Evolutionary conservation across 2,888 invertebrate genomes (phyloP).

Genomic region (Cataglyphis altisquamis): DNA sequence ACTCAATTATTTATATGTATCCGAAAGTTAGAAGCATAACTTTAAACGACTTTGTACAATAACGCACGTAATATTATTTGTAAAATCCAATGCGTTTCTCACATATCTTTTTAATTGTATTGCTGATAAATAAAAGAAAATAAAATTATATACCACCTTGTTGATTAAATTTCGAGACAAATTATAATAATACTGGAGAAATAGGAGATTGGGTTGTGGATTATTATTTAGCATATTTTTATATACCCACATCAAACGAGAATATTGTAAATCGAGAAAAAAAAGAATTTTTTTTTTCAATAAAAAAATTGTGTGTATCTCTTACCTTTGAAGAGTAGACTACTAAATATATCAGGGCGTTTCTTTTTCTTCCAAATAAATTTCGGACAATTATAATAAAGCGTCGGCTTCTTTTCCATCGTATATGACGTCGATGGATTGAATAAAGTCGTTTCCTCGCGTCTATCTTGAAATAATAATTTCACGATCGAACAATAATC

Average conservation of each 20-base stretch:
- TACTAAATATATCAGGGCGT: not conserved
- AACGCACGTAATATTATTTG: slow-evolving; percentile 7
- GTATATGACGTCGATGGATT: not conserved
- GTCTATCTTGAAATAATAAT: slow-evolving; percentile 39
- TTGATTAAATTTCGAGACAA: not conserved
- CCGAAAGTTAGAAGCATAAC: not conserved
- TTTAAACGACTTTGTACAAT: slow-evolving; percentile 12
- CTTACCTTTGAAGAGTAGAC: not conserved
- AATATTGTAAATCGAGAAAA: slow-evolving; percentile 18
- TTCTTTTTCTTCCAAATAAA: not conserved
- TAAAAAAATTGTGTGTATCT: slow-evolving; percentile 3
- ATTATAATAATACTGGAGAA: not conserved
- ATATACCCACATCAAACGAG: not conserved
- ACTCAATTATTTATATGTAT: slow-evolving; percentile 12
- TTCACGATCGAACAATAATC: slow-evolving; percentile 56
- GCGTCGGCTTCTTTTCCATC: not conserved
- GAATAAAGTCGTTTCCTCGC: not conserved
- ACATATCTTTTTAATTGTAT: slow-evolving; percentile 25
- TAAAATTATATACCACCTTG: slow-evolving; percentile 12
- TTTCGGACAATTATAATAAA: not conserved
- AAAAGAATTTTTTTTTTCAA: slow-evolving; percentile 13
- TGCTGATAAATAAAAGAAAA: slow-evolving; percentile 25
- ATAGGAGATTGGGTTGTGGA: slow-evolving; percentile 8
- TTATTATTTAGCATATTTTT: slow-evolving; percentile 31
- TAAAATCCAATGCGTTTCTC: slow-evolving; percentile 5